phyloP scores from a whole-genome alignment of 2,797 vertebrate genomes.

The Notamacropus eugenii region DNA sequence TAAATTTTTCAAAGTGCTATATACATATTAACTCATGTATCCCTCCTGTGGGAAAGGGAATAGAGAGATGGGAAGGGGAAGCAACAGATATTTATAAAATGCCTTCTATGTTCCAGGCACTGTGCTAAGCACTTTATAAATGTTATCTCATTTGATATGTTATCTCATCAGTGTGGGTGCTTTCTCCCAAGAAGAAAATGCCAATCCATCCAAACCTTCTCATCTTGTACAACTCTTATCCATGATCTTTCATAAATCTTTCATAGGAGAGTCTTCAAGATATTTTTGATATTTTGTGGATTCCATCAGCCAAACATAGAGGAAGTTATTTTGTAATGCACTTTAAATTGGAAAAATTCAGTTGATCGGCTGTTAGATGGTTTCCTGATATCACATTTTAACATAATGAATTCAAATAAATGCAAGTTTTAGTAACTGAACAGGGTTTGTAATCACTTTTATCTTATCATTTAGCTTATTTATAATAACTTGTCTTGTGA shows the following conservation, averaged over 20 bases:
- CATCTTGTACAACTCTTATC: not conserved
- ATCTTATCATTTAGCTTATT: not conserved
- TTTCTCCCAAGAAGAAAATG: not conserved
- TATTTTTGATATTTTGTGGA: not conserved
- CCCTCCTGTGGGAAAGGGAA: no score
- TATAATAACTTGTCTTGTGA: not conserved
- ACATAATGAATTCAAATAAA: not conserved
- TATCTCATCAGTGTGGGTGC: not conserved
- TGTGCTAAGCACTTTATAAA: not conserved
- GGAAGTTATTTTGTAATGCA: not conserved
- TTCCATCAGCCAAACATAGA: not conserved
- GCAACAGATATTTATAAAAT: no score
- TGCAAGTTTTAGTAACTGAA: not conserved
- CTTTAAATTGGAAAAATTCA: not conserved
- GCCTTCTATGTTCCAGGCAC: not conserved
- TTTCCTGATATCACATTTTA: not conserved
- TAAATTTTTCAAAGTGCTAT: not conserved
- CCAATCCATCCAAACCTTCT: not conserved
- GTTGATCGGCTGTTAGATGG: not conserved
- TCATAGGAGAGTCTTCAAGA: not conserved
- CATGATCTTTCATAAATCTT: not conserved
- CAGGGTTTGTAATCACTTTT: not conserved
- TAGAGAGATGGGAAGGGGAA: no score
- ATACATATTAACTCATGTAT: no score
- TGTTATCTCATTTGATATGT: not conserved